A percentile compares a stretch with the other conserved stretches of the same genome.
Evolutionary conservation across 2,888 invertebrate species (phyloP).

Genomic region (Pollenia labialis): DNA sequence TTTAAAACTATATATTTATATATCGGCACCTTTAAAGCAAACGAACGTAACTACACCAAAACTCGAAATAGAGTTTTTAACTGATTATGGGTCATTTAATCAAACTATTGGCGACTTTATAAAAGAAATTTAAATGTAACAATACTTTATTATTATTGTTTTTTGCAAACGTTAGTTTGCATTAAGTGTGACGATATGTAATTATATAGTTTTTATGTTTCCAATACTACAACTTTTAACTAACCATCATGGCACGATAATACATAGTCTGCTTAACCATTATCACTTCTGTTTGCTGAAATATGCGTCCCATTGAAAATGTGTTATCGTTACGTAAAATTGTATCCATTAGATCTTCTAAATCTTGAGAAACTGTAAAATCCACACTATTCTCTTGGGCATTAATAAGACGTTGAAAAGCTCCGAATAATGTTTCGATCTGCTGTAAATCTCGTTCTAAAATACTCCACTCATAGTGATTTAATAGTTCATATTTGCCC

Average conservation of each 20-base stretch:
- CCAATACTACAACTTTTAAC: constrained; percentile 74
- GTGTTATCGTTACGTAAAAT: constrained; percentile 87
- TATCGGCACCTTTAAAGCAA: not conserved
- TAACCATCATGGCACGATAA: constrained; percentile 88
- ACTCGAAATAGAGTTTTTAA: too few species aligned
- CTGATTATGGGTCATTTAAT: too few species aligned
- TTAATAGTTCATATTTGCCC: constrained; percentile 79
- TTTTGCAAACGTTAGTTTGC: too few species aligned
- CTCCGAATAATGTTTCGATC: constrained; percentile 88
- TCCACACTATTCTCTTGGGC: constrained; percentile 80
- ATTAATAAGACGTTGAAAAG: constrained; percentile 83
- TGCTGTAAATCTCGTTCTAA: constrained; percentile 86
- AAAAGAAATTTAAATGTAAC: too few species aligned
- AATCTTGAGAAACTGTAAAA: constrained; percentile 84
- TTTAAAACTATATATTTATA: not conserved
- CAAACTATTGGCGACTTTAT: too few species aligned
- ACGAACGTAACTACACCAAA: too few species aligned
- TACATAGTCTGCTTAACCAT: constrained; percentile 88
- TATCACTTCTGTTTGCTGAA: constrained; percentile 86
- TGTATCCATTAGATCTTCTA: constrained; percentile 88
- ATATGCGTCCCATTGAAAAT: constrained; percentile 85
- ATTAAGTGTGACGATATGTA: too few species aligned
- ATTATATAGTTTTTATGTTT: not conserved
- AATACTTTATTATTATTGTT: too few species aligned
- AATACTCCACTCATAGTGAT: constrained; percentile 88